A percentile compares a stretch with the other conserved stretches of the same genome.
Evolutionary conservation across 92 coral and sea anemone species (phyloP).

Genomic region (Virgularia gustaviana): DNA sequence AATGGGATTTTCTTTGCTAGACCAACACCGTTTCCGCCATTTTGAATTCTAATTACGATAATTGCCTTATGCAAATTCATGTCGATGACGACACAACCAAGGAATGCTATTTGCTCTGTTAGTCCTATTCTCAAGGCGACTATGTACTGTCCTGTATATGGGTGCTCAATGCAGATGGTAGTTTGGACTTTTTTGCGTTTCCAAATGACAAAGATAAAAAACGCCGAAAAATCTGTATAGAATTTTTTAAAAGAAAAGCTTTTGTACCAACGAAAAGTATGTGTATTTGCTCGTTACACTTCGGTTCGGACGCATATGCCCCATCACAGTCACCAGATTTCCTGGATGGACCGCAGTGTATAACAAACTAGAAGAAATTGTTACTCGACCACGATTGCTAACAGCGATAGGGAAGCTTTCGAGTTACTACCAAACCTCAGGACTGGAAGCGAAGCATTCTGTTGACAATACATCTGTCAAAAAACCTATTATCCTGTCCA

Average conservation of each 20-base stretch:
- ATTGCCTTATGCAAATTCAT: conserved; percentile 11
- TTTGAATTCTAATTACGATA: background rate
- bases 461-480: conserved; percentile 23
- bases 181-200: conserved; percentile 5
- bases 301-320: conserved; percentile 4
- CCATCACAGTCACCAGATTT: conserved; percentile 3
- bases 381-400: conserved; percentile 33
- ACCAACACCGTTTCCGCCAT: conserved; percentile 16
- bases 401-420: conserved; percentile 36
- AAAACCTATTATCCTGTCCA: conserved; percentile 26
- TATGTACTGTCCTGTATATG: conserved; percentile 34
- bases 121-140: too few relatives aligned
- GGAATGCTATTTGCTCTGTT: too few relatives aligned
- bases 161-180: background rate
- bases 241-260: conserved; percentile 9
- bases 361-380: conserved; percentile 24
- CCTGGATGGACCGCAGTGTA: conserved; percentile 31
- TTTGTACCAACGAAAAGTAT: conserved; percentile 17
- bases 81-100: conserved; percentile 18
- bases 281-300: conserved; percentile 16
- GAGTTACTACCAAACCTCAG: conserved; percentile 35
- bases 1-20: too few relatives aligned
- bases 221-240: background rate
- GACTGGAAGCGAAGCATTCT: conserved; percentile 38
- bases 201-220: conserved; percentile 18